phyloP scores from a whole-genome alignment of 2,797 vertebrate genomes.

The Mormyrops boulengeri region DNA sequence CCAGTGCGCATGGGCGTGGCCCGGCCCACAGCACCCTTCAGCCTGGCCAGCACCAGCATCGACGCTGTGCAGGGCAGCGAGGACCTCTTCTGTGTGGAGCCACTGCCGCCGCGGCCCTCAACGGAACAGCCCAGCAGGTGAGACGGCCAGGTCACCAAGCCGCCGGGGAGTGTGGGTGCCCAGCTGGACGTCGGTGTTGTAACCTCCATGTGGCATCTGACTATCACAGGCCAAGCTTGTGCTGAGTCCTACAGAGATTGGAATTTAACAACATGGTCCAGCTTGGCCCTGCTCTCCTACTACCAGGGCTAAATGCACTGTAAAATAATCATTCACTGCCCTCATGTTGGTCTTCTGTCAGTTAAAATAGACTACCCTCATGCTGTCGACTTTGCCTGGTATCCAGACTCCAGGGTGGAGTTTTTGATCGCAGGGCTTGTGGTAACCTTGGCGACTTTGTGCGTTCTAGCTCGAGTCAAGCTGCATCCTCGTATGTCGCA shows the following conservation, averaged over 20 bases:
- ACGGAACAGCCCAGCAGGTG: conserved; percentile 96
- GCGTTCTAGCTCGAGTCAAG: conserved; percentile 78
- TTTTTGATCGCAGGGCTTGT: neutral
- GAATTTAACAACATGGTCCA: neutral
- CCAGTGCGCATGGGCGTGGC: conserved; percentile 96
- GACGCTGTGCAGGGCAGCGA: conserved; percentile 98
- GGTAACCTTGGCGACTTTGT: neutral
- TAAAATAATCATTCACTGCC: neutral
- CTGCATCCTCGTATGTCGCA: conserved; percentile 92
- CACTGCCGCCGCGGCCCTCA: conserved; percentile 86
- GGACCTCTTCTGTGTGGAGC: conserved; percentile 94
- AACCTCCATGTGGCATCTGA: neutral
- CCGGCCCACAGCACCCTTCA: conserved; percentile 92
- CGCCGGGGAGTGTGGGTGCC: neutral
- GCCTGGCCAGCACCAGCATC: conserved; percentile 94
- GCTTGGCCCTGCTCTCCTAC: neutral
- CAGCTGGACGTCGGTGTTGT: neutral
- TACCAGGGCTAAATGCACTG: neutral
- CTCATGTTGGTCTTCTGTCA: neutral
- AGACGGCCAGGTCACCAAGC: neutral
- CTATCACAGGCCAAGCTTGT: neutral
- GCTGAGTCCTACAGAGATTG: neutral
- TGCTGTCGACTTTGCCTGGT: neutral
- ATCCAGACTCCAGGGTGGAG: neutral
- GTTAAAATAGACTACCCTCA: neutral